A percentile compares a stretch with the other conserved stretches of the same genome.
Conservation (phyloP, 2,113 vertebrate species). For the Scomber colias region DNA sequence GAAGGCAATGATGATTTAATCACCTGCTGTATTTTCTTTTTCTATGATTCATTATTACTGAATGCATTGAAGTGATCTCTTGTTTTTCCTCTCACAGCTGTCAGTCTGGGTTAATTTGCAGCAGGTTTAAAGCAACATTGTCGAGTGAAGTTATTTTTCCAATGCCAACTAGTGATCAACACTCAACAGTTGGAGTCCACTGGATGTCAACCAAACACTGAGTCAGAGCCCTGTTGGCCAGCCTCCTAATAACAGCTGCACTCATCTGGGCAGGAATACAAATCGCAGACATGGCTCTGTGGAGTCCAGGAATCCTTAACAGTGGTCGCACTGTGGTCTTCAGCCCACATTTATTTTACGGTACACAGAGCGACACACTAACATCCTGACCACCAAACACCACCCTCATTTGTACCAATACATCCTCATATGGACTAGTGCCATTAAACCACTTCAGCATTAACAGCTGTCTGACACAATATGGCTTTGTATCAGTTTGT, state of each 20-base stretch:
- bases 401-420: no score
- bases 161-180: not conserved
- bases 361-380: slow-evolving; percentile 21
- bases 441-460: not conserved
- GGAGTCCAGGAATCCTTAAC: slow-evolving; percentile 45
- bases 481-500: not conserved
- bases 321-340: slow-evolving; percentile 41
- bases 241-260: slow-evolving; percentile 21
- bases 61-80: not conserved
- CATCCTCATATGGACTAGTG: no score
- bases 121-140: not conserved
- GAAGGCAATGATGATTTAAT: no score
- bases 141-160: slow-evolving; percentile 21
- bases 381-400: slow-evolving; percentile 40
- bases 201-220: slow-evolving; percentile 23
- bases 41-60: no score
- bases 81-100: not conserved
- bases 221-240: slow-evolving; percentile 4
- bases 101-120: slow-evolving; percentile 9
- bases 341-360: not conserved
- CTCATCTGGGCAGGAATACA: slow-evolving; percentile 33
- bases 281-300: slow-evolving; percentile 5
- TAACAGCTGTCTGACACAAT: not conserved
- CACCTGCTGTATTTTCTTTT: no score
- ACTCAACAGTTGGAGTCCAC: slow-evolving; percentile 11